Base-by-base conservation (phyloP, 2,113 vertebrate species). In the Ptilonorhynchus violaceus region DNA sequence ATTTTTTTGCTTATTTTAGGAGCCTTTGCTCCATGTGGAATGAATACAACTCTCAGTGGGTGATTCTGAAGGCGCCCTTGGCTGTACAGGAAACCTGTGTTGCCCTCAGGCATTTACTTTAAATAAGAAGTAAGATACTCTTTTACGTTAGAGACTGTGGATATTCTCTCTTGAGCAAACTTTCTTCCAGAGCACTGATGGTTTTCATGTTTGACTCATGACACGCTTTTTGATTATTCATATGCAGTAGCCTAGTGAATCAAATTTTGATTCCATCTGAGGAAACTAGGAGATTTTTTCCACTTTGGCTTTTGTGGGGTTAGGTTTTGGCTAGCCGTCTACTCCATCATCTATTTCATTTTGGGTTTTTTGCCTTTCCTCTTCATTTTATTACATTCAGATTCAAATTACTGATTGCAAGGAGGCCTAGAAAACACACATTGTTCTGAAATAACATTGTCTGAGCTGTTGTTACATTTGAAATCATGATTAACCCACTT, bases 401-500 rank as follows among this genome's bases (percentile, higher is more conserved):
- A 93, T 75, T 87, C 60, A 85, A 91, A 93, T 75, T 87, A 64
- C 72, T 60, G 56, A 81, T 60, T 87, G 83, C 60, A 89, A 75
- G 68, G 85, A 86, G 68, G 59, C 44, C 37, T 70, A 93, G 67
- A 70, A 96, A 91, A 83, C 44, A 25, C 44, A 49, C 10, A 23
- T 81, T 94, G 69, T 93, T 92, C 85, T 85, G 74, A 92, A 90
- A 79, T 69, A 92, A 50, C 67, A 67, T 87, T 91, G 56, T 91
- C 82, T 93, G 79, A 94, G 68, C 78, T 92, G 64, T 84, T 73
- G 75, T 90, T 96, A 80, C 72, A 52, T 94, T 90, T 80, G 64
- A 93, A 95, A 87, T 93, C 73, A 64, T 87, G 31, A 91, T 96
- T 95, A 92, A 89, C 41, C 76, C 39, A 64, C 66, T 95, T 92